phyloP scores from a whole-genome alignment of 2,113 vertebrate genomes.

The Pangasianodon gigas region DNA sequence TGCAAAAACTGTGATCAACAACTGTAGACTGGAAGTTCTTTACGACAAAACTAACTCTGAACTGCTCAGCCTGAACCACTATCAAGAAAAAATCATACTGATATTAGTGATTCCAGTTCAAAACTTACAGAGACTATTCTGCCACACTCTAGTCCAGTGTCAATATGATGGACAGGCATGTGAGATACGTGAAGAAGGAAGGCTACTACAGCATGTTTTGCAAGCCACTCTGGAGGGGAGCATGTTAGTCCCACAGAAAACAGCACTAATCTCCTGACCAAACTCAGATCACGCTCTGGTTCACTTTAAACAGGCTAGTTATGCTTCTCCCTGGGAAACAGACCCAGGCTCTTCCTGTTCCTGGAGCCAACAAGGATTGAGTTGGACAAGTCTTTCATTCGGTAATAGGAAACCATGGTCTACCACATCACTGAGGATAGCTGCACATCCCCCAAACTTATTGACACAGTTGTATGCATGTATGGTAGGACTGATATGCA shows the following conservation, averaged over 20 bases:
- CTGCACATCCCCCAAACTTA: conserved; percentile 11
- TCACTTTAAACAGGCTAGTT: conserved; percentile 61
- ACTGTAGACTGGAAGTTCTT: conserved; percentile 22
- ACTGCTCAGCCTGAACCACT: neutral
- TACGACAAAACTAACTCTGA: conserved; percentile 2
- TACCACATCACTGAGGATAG: conserved; percentile 29
- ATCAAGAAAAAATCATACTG: neutral
- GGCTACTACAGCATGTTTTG: conserved; percentile 29
- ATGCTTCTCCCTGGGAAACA: conserved; percentile 55
- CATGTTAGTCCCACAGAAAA: conserved; percentile 56
- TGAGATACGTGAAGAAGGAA: conserved; percentile 25
- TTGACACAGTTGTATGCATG: neutral
- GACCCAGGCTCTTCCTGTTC: conserved; percentile 38
- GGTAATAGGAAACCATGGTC: conserved; percentile 45
- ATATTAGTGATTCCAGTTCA: neutral
- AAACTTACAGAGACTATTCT: neutral
- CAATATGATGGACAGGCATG: conserved; percentile 23
- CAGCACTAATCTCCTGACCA: conserved; percentile 67
- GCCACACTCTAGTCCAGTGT: conserved; percentile 1
- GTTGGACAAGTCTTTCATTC: conserved; percentile 48
- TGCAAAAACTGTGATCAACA: conserved; percentile 44
- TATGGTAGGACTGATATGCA: neutral
- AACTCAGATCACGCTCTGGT: conserved; percentile 67
- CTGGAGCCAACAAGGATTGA: conserved; percentile 45
- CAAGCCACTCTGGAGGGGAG: conserved; percentile 2